Conservation (phyloP, 2,113 vertebrate genomes). For the Lasiurus cinereus region DNA sequence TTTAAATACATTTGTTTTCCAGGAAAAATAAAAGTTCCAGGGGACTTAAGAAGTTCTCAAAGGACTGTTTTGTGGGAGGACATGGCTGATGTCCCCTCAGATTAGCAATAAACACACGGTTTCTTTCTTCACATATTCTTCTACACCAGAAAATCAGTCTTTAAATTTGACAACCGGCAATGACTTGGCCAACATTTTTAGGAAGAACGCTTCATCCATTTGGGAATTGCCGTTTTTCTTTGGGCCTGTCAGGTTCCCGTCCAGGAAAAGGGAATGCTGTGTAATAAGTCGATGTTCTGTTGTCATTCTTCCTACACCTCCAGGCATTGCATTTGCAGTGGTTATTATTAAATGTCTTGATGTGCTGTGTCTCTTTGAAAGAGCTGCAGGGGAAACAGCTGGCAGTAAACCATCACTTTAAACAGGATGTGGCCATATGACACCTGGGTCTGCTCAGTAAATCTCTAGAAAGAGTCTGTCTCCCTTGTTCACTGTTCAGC, state of each 20-base stretch:
- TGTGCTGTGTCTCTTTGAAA: not conserved
- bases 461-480: not conserved
- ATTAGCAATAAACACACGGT: not conserved
- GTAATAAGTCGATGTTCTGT: not conserved
- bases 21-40: conserved; percentile 16
- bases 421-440: not conserved
- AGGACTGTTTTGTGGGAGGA: not conserved
- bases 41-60: not conserved
- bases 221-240: not conserved
- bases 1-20: not conserved
- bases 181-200: not conserved
- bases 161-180: not conserved
- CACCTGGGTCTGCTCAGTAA: not conserved
- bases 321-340: not conserved
- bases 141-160: not conserved
- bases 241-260: not conserved
- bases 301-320: not conserved
- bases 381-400: not conserved
- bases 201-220: not conserved
- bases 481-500: not conserved
- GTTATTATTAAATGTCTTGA: not conserved
- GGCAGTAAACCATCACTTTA: conserved; percentile 7
- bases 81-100: not conserved
- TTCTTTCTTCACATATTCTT: not conserved
- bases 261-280: not conserved